These are phyloP conservation scores for Leucoraja ocellata DNA, from an alignment of 2,797 vertebrate species.

Conservation along the genomic window DNA sequence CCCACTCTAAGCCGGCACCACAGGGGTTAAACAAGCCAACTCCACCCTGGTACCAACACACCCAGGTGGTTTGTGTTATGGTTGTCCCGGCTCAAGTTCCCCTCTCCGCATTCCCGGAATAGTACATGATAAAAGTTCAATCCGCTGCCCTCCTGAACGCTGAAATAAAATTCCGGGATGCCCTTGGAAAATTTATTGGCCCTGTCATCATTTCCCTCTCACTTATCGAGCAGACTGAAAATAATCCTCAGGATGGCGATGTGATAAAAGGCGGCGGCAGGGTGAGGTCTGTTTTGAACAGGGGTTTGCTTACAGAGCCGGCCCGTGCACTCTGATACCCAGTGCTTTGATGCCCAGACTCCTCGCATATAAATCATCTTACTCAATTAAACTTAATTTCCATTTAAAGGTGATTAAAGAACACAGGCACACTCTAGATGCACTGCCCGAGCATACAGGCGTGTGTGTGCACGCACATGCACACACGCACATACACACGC, in stretches of 20 bases:
- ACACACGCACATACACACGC: neutral
- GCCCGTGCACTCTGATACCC: neutral
- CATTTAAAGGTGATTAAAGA: neutral
- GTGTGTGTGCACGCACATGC: too few relatives aligned
- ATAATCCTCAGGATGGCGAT: neutral
- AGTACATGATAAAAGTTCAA: neutral
- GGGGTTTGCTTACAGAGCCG: neutral
- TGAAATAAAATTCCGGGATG: neutral
- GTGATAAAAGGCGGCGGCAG: neutral
- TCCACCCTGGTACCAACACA: neutral
- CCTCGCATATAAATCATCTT: neutral
- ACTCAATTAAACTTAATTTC: neutral
- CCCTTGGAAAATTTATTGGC: conserved; percentile 1
- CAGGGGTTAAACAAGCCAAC: neutral
- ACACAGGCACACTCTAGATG: neutral
- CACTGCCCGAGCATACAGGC: too few relatives aligned
- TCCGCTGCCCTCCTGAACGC: neutral
- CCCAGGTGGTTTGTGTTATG: conserved; percentile 27
- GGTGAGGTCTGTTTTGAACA: neutral
- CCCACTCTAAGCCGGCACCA: neutral
- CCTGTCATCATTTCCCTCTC: neutral
- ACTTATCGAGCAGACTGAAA: neutral
- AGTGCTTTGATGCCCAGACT: neutral
- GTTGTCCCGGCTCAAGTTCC: neutral
- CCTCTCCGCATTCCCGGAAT: conserved; percentile 31